Conservation (phyloP, 2,113 vertebrate species). For the Hemibagrus wyckioides region DNA sequence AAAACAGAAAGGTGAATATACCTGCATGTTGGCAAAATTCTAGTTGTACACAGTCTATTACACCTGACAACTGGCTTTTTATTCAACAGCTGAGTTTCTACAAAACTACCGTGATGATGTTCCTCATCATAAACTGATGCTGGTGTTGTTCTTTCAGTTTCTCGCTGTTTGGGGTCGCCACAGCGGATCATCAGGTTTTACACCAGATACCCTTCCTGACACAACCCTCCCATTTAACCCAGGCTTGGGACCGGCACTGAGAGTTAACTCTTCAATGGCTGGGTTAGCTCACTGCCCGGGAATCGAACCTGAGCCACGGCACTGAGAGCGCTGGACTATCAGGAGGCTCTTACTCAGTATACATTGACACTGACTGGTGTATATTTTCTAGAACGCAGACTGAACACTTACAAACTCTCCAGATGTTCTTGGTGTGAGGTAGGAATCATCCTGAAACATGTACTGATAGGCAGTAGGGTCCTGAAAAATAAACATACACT, state of each 20-base stretch:
- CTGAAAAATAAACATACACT: conserved; percentile 62
- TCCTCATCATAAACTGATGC: neutral
- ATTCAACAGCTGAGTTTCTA: neutral
- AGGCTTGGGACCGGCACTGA: too few species aligned
- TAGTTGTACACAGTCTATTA: too few species aligned
- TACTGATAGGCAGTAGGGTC: conserved; percentile 84
- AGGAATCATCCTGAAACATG: conserved; percentile 89
- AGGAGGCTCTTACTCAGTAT: too few species aligned
- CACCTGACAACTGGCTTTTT: neutral
- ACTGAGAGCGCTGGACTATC: too few species aligned
- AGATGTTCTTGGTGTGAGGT: conserved; percentile 78
- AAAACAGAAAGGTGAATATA: neutral
- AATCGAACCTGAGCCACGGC: too few species aligned
- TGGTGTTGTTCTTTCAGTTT: too few species aligned
- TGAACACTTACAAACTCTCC: conserved; percentile 76
- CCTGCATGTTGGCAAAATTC: neutral
- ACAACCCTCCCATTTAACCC: too few species aligned
- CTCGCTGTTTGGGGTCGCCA: too few species aligned
- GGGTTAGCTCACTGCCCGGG: too few species aligned
- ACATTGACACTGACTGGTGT: neutral
- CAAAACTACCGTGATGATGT: neutral
- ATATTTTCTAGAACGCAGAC: neutral
- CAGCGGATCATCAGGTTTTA: too few species aligned
- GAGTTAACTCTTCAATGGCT: too few species aligned
- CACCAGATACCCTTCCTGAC: too few species aligned